Evolutionary conservation across 2,113 vertebrate genomes (phyloP), one percentile per base, ranked within the genome.

Genomic region (Tauraco erythrolophus): DNA sequence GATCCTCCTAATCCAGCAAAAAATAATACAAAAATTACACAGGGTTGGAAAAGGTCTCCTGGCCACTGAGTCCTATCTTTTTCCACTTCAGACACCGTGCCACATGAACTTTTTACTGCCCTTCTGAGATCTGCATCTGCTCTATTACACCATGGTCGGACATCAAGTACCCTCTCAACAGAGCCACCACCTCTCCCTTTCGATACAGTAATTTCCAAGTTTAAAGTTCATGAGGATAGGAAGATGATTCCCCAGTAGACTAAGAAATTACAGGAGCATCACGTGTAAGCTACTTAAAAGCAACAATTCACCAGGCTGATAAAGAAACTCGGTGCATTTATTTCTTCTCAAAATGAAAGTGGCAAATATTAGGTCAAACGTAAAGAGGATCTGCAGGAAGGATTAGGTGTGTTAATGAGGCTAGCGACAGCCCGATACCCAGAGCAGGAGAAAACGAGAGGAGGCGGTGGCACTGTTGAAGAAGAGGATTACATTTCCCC

Each of bases 111-210:
- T 10, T 31, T 92, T 60, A 68, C 27, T 62, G 48, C 13, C n/a
- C 35, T 88, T 5, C 39, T 25, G 37, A 80, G 75, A 69, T 22
- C 35, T 72, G 21, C 19, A 48, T 35, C 74, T 76, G 19, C 18
- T 39, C 24, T 80, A 5, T 21, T n/a, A 28, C 12, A 54, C 31
- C 3, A 0, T 0, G 0, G 41, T 83, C 35, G 61, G 65, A 33
- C 11, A 1, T 50, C 41, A 83, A 37, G 46, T 43, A 53, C 48
- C 4, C 0, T 25, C 46, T 79, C 84, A n/a, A n/a, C 11, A 43
- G 35, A 75, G n/a, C 24, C 39, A 84, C 33, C 10, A 3, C 9
- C 69, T 78, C 84, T 88, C 48, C 53, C 11, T 57, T 69, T 45
- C 28, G 39, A 14, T 25, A 51, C 1, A 1, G n/a, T 25, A 69